Evolutionary conservation across 2,797 vertebrate species (phyloP), one percentile per base, ranked within the genome.

Genomic region (Rhabdomys pumilio): DNA sequence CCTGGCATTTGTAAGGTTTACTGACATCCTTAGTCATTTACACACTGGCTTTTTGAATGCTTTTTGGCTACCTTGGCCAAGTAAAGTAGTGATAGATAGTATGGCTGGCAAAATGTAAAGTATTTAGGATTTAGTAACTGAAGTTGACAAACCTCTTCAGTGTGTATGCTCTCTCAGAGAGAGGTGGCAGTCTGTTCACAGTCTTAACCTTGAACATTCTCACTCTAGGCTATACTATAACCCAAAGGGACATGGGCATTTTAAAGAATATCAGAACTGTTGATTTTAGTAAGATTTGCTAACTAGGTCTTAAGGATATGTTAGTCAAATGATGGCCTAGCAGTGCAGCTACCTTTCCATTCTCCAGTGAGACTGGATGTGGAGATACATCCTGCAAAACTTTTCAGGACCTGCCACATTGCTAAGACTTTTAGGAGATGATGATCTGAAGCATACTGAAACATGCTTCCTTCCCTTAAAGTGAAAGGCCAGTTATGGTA

Each of bases 371-470:
- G 65, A 93, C 1, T 59, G 57, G 50, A 26, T 76, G 11, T 61
- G 69, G 20, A 95, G n/a, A 87, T 55, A 86, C 89, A 83, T 65
- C 63, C 47, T 89, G 38, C 67, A 83, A 41, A 90, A 38, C 17
- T 13, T 26, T 15, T 82, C 22, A 59, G 57, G n/a, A n/a, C n/a
- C 55, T 95, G 55, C 24, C 47, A 77, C 29, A 19, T 61, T 38
- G 50, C 61, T 93, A 73, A 61, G 57, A 29, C 38, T 89, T 94
- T 90, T 89, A 79, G 10, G 44, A 88, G 67, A 17, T 41, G n/a
- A 38, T 41, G 80, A 29, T 86, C 72, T 91, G 88, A 47, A 85
- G 38, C 26, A 44, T 61, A 81, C 85, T 63, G 65, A 19, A 22
- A 57, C n/a, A 59, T 50, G 50, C 41, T 50, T 57, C 34, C 53